These are phyloP conservation scores for Micoletzkya japonica DNA, from an alignment of 2,888 invertebrate genomes.

Conservation along the genomic window DNA sequence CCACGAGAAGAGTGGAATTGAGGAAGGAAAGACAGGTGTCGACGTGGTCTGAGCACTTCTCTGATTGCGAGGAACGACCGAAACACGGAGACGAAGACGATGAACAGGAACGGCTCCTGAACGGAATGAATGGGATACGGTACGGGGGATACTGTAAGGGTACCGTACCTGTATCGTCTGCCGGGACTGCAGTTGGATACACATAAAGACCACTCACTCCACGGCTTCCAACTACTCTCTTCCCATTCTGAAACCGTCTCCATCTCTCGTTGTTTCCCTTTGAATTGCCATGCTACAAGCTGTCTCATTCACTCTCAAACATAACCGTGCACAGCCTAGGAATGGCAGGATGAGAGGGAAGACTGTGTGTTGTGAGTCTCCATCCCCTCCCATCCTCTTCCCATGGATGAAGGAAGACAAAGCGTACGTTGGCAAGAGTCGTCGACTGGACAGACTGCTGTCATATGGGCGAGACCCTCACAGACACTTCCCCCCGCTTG, in stretches of 20 bases:
- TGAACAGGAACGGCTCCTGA: constrained; percentile 20
- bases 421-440: constrained; percentile 33
- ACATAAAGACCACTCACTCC: constrained; percentile 60
- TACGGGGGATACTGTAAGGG: not conserved
- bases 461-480: constrained; percentile 53
- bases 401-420: not conserved
- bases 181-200: constrained; percentile 29
- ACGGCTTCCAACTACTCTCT: constrained; percentile 56
- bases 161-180: constrained; percentile 18
- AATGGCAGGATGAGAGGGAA: too few species aligned
- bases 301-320: too few species aligned
- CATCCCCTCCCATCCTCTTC: not conserved
- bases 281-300: too few species aligned
- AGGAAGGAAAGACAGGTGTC: constrained; percentile 30
- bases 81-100: constrained; percentile 48
- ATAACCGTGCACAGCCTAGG: too few species aligned
- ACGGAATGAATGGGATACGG: not conserved
- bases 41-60: constrained; percentile 36
- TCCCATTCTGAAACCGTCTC: constrained; percentile 38
- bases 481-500: constrained; percentile 45
- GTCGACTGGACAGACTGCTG: constrained; percentile 42
- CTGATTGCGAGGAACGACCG: constrained; percentile 50
- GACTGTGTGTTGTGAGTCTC: not conserved
- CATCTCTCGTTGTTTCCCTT: too few species aligned
- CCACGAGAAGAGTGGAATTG: constrained; percentile 19